phyloP scores from a whole-genome alignment of 2,113 vertebrate species.

The Ceratotherium simum region DNA sequence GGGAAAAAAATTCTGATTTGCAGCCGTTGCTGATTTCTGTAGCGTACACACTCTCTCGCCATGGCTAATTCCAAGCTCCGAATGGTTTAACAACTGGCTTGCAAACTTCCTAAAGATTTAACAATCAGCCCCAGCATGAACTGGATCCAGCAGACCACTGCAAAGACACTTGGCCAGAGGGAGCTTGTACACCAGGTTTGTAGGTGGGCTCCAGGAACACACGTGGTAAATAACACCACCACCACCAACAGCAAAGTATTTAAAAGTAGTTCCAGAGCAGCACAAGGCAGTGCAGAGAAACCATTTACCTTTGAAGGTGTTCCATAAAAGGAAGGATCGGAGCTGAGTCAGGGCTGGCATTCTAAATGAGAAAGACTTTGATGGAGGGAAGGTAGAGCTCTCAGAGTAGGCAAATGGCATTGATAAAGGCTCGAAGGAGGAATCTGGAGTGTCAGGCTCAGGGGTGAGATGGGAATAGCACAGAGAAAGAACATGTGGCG shows the following conservation, averaged over 20 bases:
- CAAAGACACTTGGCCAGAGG: not conserved
- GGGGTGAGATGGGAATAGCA: not conserved
- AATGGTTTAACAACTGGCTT: not conserved
- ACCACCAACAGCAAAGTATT: not conserved
- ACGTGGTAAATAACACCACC: fast-evolving
- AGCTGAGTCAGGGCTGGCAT: not conserved
- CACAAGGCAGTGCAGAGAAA: not conserved
- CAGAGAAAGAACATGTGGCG: not conserved
- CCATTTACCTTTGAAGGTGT: not conserved
- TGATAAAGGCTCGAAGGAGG: not conserved
- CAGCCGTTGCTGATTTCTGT: not conserved
- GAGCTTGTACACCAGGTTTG: not conserved
- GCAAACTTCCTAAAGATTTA: not conserved
- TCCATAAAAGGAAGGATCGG: not conserved
- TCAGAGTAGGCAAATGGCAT: not conserved
- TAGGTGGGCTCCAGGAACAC: not conserved
- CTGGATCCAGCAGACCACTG: not conserved
- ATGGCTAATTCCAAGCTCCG: not conserved
- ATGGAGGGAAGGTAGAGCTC: not conserved
- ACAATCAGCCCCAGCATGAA: not conserved
- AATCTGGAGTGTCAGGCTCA: not conserved
- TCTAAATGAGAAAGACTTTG: not conserved
- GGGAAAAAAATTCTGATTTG: not conserved
- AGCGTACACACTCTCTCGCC: not conserved
- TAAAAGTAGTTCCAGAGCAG: not conserved